Evolutionary conservation across 2,888 invertebrate species (phyloP), one percentile per base, ranked within the genome.

Genomic region (Sisyra nigra): DNA sequence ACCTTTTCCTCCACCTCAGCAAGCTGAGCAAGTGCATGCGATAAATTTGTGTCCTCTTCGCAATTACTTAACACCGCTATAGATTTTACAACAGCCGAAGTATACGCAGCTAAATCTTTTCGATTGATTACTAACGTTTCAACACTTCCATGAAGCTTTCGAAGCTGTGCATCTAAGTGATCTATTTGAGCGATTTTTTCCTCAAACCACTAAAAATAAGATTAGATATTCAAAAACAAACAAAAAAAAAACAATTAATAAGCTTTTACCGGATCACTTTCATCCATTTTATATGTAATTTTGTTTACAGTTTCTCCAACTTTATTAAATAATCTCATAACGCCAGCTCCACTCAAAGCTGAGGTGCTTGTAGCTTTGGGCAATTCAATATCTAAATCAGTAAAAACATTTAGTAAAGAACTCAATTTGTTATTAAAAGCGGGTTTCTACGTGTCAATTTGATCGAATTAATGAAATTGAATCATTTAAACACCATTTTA

Each of bases 251-350:
- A 10, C 34, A 40, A 7, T 13, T 45, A n/a, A n/a, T n/a, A n/a
- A n/a, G n/a, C n/a, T 63, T 73, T 75, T 65, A 94, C 93, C 54
- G 92, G 85, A 67, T 98, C 98, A 47, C 84, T 87, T 67, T 99
- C 98, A 58, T 97, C 97, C 96, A 98, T 98, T 67, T 88, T 91
- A 63, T 89, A 94, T 0, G 96, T 91, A 54, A 98, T 94, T 68
- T 97, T 97, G 61, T 92, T 93, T 47, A 98, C 91, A 6, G 93
- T 93, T 65, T 96, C 94, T 17, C 94, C 94, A 43, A 97, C 85
- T 72, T 87, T 89, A 61, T 87, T 93, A 61, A 98, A 91, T 10
- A 98, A 71, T 46, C 94, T 75, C 70, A 93, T 76, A 18, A 98
- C 86, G 3, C 94, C 93, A 17, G 94, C 96, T 39, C 94, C 85